These are phyloP conservation scores for Epinotia demarniana DNA, from an alignment of 2,888 invertebrate genomes.

Conservation along the genomic window DNA sequence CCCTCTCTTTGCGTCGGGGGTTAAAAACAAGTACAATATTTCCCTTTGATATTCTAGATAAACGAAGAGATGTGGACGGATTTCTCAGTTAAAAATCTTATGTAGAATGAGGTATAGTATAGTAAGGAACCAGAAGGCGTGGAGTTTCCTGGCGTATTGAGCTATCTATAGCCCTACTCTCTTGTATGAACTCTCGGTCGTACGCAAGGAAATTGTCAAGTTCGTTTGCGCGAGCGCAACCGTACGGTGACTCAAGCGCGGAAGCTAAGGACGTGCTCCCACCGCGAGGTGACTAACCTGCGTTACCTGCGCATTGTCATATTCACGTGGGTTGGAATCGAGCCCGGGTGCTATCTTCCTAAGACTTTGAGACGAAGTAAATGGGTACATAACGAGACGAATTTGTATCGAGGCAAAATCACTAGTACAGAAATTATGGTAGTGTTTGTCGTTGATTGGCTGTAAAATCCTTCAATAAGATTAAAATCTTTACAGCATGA, in stretches of 20 bases:
- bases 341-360: constrained; percentile 4
- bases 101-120: neutral
- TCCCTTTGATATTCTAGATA: no score
- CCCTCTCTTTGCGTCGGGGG: no score
- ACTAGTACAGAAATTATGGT: neutral
- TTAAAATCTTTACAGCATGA: no score
- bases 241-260: constrained; percentile 71
- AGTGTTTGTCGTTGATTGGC: neutral
- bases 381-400: neutral
- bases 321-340: constrained; percentile 55
- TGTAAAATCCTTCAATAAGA: neutral
- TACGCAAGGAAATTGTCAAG: constrained; percentile 20
- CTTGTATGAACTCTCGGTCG: constrained; percentile 4
- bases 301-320: constrained; percentile 67
- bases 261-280: constrained; percentile 73
- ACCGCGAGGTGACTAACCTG: constrained; percentile 66
- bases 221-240: constrained; percentile 47
- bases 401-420: neutral
- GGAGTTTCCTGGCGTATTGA: neutral
- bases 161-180: neutral
- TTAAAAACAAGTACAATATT: no score
- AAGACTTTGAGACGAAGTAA: neutral
- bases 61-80: no score
- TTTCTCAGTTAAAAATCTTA: no score
- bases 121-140: neutral